Conservation (phyloP, 2,113 vertebrate genomes). For the Candoia aspera region DNA sequence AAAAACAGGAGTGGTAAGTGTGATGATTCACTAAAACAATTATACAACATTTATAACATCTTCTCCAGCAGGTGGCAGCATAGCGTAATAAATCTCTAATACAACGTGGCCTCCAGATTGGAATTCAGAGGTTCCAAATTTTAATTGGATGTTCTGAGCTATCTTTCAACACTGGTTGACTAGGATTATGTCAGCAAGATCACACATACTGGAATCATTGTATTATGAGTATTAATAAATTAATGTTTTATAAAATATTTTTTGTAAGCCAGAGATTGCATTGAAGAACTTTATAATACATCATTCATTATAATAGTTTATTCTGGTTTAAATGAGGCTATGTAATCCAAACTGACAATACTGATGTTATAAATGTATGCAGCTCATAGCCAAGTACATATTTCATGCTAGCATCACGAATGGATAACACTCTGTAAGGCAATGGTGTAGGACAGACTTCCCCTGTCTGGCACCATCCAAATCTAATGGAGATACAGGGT, state of each 20-base stretch:
- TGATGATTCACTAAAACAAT: neutral
- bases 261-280: neutral
- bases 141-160: neutral
- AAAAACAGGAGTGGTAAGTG: constrained; percentile 97
- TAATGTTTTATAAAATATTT: neutral
- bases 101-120: neutral
- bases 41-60: neutral
- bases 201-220: neutral
- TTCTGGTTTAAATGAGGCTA: neutral
- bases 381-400: neutral
- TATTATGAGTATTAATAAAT: constrained; percentile 3
- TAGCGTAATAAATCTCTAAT: constrained; percentile 52
- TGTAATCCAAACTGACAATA: neutral
- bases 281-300: neutral
- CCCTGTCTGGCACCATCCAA: neutral
- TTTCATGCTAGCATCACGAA: neutral
- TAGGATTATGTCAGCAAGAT: neutral
- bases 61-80: constrained; percentile 72
- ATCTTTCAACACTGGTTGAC: neutral
- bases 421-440: neutral
- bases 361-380: neutral
- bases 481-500: neutral
- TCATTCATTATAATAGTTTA: neutral
- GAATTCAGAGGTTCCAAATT: neutral
- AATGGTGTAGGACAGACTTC: neutral